Conservation (phyloP, 2,113 vertebrate genomes). For the Columba janthina region DNA sequence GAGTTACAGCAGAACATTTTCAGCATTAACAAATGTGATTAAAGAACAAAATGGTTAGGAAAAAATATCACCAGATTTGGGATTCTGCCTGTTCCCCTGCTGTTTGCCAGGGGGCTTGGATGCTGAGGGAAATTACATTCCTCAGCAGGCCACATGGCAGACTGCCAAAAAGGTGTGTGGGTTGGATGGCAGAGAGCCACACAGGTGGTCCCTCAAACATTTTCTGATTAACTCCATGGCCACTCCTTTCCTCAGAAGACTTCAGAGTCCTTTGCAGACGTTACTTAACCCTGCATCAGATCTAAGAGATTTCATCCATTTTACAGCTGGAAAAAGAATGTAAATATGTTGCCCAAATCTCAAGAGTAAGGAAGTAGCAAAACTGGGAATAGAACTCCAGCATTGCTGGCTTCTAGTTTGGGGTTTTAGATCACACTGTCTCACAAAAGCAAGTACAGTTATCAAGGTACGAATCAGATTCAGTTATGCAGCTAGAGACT, state of each 20-base stretch:
- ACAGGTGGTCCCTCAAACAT: conserved; percentile 62
- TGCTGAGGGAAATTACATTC: not conserved
- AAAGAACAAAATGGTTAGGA: conserved; percentile 1
- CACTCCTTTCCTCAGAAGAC: conserved; percentile 54
- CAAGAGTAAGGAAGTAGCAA: not conserved
- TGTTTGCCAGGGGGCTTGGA: conserved; percentile 40
- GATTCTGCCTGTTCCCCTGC: not conserved
- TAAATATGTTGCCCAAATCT: conserved; percentile 22
- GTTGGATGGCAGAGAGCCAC: conserved; percentile 55
- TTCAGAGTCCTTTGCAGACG: not conserved
- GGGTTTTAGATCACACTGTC: not conserved
- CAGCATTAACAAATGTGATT: not conserved
- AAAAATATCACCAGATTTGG: not conserved
- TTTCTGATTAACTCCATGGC: conserved; percentile 31
- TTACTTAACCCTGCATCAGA: conserved; percentile 24
- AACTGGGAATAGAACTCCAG: not conserved
- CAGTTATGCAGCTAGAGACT: not conserved
- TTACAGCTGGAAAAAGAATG: conserved; percentile 27
- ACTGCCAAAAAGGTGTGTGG: conserved; percentile 28
- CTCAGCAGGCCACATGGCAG: not conserved
- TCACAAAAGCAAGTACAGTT: not conserved
- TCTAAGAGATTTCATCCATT: not conserved
- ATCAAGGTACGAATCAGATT: accelerated
- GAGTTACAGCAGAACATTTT: not conserved
- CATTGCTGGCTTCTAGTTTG: not conserved